phyloP scores from a whole-genome alignment of 2,888 invertebrate species.

The Tachystola acroxantha region DNA sequence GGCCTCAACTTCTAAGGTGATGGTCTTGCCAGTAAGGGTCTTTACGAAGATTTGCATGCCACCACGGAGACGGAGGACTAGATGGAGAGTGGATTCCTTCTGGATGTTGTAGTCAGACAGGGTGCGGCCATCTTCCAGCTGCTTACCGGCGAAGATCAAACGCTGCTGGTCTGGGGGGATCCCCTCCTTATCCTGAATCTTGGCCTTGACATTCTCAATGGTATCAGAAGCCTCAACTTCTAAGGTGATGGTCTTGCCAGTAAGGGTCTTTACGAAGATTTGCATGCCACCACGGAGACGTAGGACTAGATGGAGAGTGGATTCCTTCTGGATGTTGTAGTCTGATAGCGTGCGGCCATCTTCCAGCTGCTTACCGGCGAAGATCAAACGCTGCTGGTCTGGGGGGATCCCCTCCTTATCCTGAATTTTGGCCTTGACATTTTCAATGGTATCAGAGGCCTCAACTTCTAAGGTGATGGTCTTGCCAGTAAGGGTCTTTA shows the following conservation, averaged over 20 bases:
- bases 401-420: conserved; percentile 63
- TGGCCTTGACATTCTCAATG: conserved; percentile 54
- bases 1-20: conserved; percentile 48
- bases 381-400: conserved; percentile 56
- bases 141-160: conserved; percentile 51
- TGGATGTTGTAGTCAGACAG: conserved; percentile 55
- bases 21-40: conserved; percentile 50
- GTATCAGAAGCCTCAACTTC: conserved; percentile 54
- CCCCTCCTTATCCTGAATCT: conserved; percentile 56
- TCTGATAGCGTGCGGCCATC: conserved; percentile 58
- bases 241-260: conserved; percentile 49
- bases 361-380: conserved; percentile 57
- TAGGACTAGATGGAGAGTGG: conserved; percentile 51
- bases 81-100: conserved; percentile 47
- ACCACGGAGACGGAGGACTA: conserved; percentile 48
- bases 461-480: conserved; percentile 59
- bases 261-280: conserved; percentile 51
- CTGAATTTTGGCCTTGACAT: conserved; percentile 60
- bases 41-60: conserved; percentile 59
- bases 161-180: conserved; percentile 56
- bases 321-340: conserved; percentile 61
- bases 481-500: conserved; percentile 55
- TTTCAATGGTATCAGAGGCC: conserved; percentile 55
- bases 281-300: conserved; percentile 59
- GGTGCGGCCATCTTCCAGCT: conserved; percentile 51